phyloP scores from a whole-genome alignment of 2,888 invertebrate genomes.

The Leuctra nigra region DNA sequence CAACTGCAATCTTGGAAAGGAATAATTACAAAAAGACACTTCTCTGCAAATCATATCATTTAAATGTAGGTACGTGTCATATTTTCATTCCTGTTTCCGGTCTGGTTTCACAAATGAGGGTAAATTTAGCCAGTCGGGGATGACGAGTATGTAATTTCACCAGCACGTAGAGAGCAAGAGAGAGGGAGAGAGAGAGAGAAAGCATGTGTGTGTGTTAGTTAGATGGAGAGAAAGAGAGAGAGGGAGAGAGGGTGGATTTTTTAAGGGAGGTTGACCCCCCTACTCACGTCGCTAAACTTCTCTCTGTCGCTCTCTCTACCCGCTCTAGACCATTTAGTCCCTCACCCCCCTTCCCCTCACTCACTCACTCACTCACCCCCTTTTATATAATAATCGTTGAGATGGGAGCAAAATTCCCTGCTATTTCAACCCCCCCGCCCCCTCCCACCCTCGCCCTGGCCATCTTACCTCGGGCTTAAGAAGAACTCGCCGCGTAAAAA shows the following conservation, averaged over 20 bases:
- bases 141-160: conserved; percentile 8
- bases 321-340: conserved; percentile 1
- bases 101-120: too few relatives aligned
- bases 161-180: conserved; percentile 2
- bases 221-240: neutral
- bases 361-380: conserved; percentile 22
- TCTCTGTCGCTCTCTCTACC: conserved; percentile 10
- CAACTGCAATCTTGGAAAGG: too few relatives aligned
- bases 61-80: too few relatives aligned
- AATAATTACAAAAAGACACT: too few relatives aligned
- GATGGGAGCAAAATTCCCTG: conserved; percentile 29
- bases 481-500: conserved; percentile 2
- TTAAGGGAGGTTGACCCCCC: conserved; percentile 23
- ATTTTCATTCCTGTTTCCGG: too few relatives aligned
- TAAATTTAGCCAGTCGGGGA: too few relatives aligned
- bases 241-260: conserved; percentile 12
- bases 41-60: too few relatives aligned
- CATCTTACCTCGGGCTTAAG: conserved; percentile 12
- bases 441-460: conserved; percentile 5
- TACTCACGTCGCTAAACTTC: conserved; percentile 19
- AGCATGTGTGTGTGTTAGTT: neutral
- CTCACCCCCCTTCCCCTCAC: conserved; percentile 21
- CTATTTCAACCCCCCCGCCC: conserved; percentile 24
- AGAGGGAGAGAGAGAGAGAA: too few relatives aligned
- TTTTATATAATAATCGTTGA: conserved; percentile 27